Percentiles rank a stretch among this genome's conserved stretches.
Conservation (phyloP, 2,797 vertebrate species). For the Semaprochilodus insignis region DNA sequence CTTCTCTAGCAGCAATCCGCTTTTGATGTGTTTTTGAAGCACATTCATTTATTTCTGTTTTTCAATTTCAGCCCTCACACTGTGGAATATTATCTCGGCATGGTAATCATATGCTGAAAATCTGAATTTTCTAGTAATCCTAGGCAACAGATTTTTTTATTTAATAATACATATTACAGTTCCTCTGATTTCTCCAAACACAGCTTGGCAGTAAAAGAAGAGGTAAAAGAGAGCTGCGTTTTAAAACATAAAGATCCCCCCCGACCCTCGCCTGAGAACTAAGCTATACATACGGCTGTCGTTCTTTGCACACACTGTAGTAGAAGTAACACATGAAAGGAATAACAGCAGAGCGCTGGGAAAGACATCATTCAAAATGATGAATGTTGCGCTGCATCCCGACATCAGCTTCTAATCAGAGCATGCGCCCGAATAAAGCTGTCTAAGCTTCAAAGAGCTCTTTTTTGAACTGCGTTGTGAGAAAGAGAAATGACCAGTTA, state of each 20-base stretch:
- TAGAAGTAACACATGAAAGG: slow-evolving; percentile 20
- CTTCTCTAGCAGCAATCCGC: slow-evolving; percentile 11
- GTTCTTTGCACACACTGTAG: not conserved
- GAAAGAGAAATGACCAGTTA: slow-evolving; percentile 38
- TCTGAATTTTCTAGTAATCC: slow-evolving; percentile 15
- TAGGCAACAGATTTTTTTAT: slow-evolving; percentile 6
- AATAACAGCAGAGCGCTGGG: slow-evolving; percentile 6
- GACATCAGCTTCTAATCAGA: slow-evolving; percentile 76
- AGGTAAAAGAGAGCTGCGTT: not conserved
- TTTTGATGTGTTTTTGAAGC: slow-evolving; percentile 38
- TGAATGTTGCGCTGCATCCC: slow-evolving; percentile 66
- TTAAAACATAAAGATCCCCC: slow-evolving; percentile 11
- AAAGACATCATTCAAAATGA: slow-evolving; percentile 74
- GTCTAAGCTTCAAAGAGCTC: slow-evolving; percentile 71
- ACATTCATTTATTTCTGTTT: slow-evolving; percentile 37
- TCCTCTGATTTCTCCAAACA: slow-evolving; percentile 12
- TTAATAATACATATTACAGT: slow-evolving; percentile 30
- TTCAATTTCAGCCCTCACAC: slow-evolving; percentile 36
- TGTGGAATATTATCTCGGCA: slow-evolving; percentile 29
- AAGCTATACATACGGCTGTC: slow-evolving; percentile 5
- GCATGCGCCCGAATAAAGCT: slow-evolving; percentile 73
- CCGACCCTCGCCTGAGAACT: not conserved
- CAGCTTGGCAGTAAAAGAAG: slow-evolving; percentile 14
- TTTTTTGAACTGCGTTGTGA: slow-evolving; percentile 70
- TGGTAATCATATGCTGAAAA: slow-evolving; percentile 33